phyloP scores from a whole-genome alignment of 2,888 invertebrate genomes.

The Ametastegia equiseti region DNA sequence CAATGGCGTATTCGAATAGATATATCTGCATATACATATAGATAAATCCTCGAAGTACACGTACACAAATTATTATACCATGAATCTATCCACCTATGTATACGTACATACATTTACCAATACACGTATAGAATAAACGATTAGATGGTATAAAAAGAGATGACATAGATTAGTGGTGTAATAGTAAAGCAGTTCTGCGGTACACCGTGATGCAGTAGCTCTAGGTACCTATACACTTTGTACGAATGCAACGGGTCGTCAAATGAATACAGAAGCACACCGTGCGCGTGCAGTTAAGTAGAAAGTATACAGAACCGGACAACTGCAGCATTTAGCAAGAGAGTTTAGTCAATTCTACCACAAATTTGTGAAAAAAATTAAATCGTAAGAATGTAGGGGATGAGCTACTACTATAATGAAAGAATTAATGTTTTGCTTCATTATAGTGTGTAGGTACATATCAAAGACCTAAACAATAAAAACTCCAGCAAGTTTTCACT shows the following conservation, averaged over 20 bases:
- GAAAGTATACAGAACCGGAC: not conserved
- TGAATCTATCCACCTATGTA: too few relatives aligned
- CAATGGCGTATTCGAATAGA: not conserved
- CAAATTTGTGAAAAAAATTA: not conserved
- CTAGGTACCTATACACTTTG: not conserved
- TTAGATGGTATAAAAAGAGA: not conserved
- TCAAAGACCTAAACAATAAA: too few relatives aligned
- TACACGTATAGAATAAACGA: not conserved
- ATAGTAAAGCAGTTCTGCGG: not conserved
- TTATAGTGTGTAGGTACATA: too few relatives aligned
- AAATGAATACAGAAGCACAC: constrained; percentile 21
- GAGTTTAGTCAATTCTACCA: constrained; percentile 5
- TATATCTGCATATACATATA: too few relatives aligned
- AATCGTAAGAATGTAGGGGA: not conserved
- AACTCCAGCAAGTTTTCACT: not conserved
- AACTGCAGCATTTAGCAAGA: constrained; percentile 9
- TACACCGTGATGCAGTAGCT: not conserved
- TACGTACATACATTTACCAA: not conserved
- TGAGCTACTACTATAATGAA: too few relatives aligned
- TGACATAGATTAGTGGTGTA: constrained; percentile 10
- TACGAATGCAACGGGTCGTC: constrained; percentile 13
- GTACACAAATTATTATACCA: too few relatives aligned
- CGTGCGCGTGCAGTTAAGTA: not conserved
- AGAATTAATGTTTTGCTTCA: too few relatives aligned
- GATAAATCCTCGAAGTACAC: too few relatives aligned